Evolutionary conservation across 2,797 vertebrate genomes (phyloP), one percentile per base, ranked within the genome.

Genomic region (Synaphobranchus kaupii): DNA sequence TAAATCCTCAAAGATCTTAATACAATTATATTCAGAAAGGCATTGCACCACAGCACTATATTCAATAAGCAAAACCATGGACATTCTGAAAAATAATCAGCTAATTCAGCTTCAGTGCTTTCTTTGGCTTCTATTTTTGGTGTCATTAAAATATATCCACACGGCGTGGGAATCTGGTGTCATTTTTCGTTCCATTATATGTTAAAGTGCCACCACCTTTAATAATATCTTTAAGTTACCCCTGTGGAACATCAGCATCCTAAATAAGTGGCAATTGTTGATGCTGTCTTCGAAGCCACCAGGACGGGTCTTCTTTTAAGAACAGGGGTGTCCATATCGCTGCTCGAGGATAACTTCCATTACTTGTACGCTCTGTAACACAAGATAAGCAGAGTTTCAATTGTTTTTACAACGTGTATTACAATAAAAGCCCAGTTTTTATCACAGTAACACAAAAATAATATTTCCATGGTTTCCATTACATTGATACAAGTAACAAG

Each of bases 281-380:
- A 39, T 39, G 39, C 39, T 15, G 17, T 34, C 68, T 71, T 71
- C 68, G 31, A 71, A 71, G 68, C 28, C 28, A 15, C 28, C 9
- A 71, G 68, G 10, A 71, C 44, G 31, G 28, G 31, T 44, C 73
- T 76, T 76, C 15, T 13, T 84, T 78, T 91, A 92, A 0, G 89
- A 91, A 73, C 92, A 89, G 5, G 86, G 92, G 71, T 91, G 89
- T 63, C 94, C 94, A 91, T 90, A 93, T 90, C 92, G 93, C 91
- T 96, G 95, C 87, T 94, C 91, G 3, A 95, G 92, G 91, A 95
- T 93, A 0, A 82, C 92, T 89, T 95, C 95, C 95, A 94, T 96
- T 91, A 95, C 93, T 90, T 91, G 90, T 91, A 95, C 94, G 86
- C 94, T 94, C 95, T 96, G 88, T 10, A 56, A 87, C 90, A 90